Conservation (phyloP, 2,113 vertebrate genomes). For the Corapipo altera region DNA sequence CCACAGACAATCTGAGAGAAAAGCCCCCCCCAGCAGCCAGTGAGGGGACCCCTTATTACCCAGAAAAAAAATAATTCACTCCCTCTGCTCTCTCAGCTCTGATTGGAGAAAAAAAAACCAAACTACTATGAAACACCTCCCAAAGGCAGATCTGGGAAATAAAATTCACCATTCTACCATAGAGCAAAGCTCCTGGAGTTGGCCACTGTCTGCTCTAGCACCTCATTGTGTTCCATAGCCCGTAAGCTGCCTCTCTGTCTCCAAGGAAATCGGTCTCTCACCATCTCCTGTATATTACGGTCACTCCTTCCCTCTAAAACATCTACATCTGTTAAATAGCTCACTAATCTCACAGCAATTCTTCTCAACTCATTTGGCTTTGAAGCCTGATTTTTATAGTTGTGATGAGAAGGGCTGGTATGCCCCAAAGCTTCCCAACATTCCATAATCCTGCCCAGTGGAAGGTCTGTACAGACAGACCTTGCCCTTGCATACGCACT, state of each 20-base stretch:
- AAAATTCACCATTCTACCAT: background rate
- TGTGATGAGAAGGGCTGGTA: background rate
- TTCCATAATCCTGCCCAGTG: background rate
- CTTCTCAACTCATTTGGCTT: background rate
- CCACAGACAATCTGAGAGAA: background rate
- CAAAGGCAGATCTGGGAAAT: background rate
- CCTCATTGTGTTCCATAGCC: accelerated
- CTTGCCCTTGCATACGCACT: background rate
- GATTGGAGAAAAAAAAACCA: accelerated
- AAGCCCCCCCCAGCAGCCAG: background rate
- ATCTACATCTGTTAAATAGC: background rate
- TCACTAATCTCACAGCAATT: background rate
- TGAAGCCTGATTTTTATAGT: background rate
- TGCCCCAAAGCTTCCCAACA: background rate
- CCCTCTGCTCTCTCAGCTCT: background rate
- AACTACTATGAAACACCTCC: background rate
- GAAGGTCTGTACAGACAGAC: background rate
- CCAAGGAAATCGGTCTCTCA: background rate
- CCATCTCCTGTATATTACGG: background rate
- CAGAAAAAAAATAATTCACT: too few species aligned
- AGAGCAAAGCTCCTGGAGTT: background rate
- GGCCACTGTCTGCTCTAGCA: background rate
- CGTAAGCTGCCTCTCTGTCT: background rate
- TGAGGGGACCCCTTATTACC: accelerated
- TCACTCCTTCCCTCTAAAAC: background rate